A percentile compares a stretch with the other conserved stretches of the same genome.
Conservation (phyloP, 1,140 invertebrate species). For the Paracyclopina nana region DNA sequence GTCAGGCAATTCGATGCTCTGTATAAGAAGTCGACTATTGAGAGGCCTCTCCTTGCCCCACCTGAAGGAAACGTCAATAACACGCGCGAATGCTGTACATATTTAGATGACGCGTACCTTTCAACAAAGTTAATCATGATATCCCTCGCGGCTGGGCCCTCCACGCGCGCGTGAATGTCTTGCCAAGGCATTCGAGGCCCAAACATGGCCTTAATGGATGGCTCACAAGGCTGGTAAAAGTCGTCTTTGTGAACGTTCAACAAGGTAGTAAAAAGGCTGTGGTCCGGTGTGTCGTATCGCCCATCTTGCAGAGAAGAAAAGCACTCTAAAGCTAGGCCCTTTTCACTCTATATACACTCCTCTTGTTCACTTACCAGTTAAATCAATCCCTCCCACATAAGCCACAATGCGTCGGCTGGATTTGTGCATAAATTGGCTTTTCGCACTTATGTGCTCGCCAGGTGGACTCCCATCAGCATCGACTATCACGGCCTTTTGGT, state of each 20-base stretch:
- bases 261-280: slow-evolving; percentile 19
- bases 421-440: too few relatives aligned
- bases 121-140: slow-evolving; percentile 20
- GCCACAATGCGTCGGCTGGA: slow-evolving; percentile 20
- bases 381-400: slow-evolving; percentile 21
- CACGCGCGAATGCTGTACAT: not conserved
- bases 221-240: slow-evolving; percentile 20
- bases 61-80: not conserved
- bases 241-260: slow-evolving; percentile 18
- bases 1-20: slow-evolving; percentile 16
- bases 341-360: not conserved
- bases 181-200: slow-evolving; percentile 22
- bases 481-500: slow-evolving; percentile 20
- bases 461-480: slow-evolving; percentile 9
- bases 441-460: slow-evolving; percentile 12
- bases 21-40: slow-evolving; percentile 17
- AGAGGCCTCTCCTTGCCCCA: slow-evolving; percentile 18
- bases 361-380: slow-evolving; percentile 17
- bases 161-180: slow-evolving; percentile 21
- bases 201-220: slow-evolving; percentile 16
- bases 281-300: slow-evolving; percentile 21
- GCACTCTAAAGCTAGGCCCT: too few relatives aligned
- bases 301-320: slow-evolving; percentile 18
- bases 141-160: slow-evolving; percentile 19
- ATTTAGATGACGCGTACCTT: slow-evolving; percentile 8